Percentiles rank a stretch among this genome's conserved stretches.
phyloP scores from a whole-genome alignment of 2,888 invertebrate species.

The Dynastes maya region DNA sequence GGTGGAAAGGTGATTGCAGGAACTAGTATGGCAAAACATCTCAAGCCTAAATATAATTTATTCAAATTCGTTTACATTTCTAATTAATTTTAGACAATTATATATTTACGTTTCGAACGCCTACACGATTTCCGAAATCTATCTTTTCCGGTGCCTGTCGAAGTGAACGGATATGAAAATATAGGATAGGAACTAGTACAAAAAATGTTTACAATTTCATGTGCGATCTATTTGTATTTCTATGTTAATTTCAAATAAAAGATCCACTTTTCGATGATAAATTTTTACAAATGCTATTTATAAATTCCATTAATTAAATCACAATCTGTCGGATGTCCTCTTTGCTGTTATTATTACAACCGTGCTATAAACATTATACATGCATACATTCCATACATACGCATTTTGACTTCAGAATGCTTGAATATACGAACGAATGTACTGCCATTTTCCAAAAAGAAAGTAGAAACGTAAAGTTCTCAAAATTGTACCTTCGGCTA shows the following conservation, averaged over 20 bases:
- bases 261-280: conserved; percentile 8
- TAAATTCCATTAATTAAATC: conserved; percentile 22
- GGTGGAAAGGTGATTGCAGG: not conserved
- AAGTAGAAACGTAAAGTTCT: too few relatives aligned
- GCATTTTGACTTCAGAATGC: too few relatives aligned
- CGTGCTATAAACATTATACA: too few relatives aligned
- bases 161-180: conserved; percentile 32
- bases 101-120: conserved; percentile 28
- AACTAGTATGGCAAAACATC: conserved; percentile 4
- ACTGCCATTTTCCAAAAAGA: too few relatives aligned
- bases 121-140: conserved; percentile 37
- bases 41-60: conserved; percentile 13
- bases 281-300: conserved; percentile 25
- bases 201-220: conserved; percentile 40
- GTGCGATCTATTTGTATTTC: conserved; percentile 25
- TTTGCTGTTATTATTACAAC: conserved; percentile 12
- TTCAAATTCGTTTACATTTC: conserved; percentile 31
- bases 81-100: conserved; percentile 44
- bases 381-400: too few relatives aligned
- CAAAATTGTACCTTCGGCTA: too few relatives aligned
- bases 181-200: conserved; percentile 34
- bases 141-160: conserved; percentile 30
- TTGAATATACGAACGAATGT: too few relatives aligned
- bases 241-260: conserved; percentile 27
- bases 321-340: conserved; percentile 34